Evolutionary conservation across 2,113 vertebrate genomes (phyloP).

Genomic region (Pelmatolapia mariae): DNA sequence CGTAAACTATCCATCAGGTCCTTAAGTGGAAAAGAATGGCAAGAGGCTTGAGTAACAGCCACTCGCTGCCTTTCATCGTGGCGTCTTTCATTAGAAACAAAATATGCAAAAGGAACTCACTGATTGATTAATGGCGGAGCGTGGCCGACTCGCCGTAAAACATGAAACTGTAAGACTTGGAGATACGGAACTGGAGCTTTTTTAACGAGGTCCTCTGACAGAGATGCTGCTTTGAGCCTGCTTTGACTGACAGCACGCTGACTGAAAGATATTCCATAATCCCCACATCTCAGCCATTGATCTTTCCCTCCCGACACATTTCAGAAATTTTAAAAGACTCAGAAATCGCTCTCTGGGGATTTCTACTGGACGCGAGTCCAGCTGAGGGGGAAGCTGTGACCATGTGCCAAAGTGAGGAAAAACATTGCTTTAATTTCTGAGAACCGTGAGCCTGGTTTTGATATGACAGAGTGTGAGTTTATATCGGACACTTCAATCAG

Average conservation of each 20-base stretch:
- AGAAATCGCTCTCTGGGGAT: conserved; percentile 15
- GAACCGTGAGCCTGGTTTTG: conserved; percentile 18
- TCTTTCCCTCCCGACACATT: conserved; percentile 22
- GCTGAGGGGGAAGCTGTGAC: not conserved
- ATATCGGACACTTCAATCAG: not conserved
- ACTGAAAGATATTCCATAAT: conserved; percentile 43
- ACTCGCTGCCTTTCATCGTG: conserved; percentile 15
- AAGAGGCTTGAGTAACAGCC: not conserved
- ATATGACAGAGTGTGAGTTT: not conserved
- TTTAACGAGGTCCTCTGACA: conserved; percentile 43
- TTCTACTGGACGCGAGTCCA: not conserved
- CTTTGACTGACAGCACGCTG: conserved; percentile 32
- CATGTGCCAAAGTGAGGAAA: not conserved
- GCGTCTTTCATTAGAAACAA: conserved; percentile 23
- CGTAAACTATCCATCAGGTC: conserved; percentile 32
- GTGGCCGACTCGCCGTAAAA: conserved; percentile 8
- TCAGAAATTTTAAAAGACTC: conserved; percentile 26
- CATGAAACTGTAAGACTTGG: conserved; percentile 22
- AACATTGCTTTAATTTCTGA: not conserved
- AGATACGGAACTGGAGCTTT: not conserved
- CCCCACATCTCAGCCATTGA: conserved; percentile 10
- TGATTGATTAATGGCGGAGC: conserved; percentile 28
- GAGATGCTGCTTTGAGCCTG: conserved; percentile 18
- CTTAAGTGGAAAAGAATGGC: conserved; percentile 44
- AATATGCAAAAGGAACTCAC: conserved; percentile 23